A percentile compares a stretch with the other conserved stretches of the same genome.
phyloP scores from a whole-genome alignment of 2,113 vertebrate genomes.

The Percina caprodes region DNA sequence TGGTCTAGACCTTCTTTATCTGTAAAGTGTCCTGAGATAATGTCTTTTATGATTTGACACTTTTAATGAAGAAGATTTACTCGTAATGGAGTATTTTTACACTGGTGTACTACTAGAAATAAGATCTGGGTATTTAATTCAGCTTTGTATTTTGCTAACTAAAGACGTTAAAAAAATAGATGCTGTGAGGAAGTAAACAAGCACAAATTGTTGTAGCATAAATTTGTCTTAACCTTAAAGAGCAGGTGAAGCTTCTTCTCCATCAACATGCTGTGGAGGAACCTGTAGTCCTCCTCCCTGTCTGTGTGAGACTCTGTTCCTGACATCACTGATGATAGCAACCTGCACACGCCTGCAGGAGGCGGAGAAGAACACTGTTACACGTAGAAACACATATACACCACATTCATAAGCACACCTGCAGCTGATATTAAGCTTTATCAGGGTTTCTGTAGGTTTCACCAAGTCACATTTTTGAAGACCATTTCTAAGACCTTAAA shows the following conservation, averaged over 20 bases:
- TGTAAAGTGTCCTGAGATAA: no score
- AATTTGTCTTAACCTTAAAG: conserved; percentile 71
- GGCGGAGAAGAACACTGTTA: neutral
- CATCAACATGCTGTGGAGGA: conserved; percentile 82
- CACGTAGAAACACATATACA: neutral
- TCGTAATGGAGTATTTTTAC: neutral
- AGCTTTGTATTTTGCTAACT: neutral
- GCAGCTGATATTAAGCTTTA: conserved; percentile 12
- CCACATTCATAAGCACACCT: conserved; percentile 34
- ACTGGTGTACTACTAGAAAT: no score
- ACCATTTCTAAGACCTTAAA: no score
- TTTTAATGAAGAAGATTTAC: neutral
- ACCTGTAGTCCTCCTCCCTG: conserved; percentile 80
- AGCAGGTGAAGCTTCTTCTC: conserved; percentile 82
- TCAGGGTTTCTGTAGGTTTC: no score
- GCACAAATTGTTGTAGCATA: neutral
- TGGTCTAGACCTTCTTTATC: no score
- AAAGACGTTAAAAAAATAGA: neutral
- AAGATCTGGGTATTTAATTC: neutral
- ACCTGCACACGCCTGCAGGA: conserved; percentile 58
- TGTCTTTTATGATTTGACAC: no score
- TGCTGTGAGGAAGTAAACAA: neutral
- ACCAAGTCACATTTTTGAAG: neutral
- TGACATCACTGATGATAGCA: conserved; percentile 67
- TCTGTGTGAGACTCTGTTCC: conserved; percentile 67